Conservation (phyloP, 2,888 invertebrate genomes). For the Epistrophe grossulariae region DNA sequence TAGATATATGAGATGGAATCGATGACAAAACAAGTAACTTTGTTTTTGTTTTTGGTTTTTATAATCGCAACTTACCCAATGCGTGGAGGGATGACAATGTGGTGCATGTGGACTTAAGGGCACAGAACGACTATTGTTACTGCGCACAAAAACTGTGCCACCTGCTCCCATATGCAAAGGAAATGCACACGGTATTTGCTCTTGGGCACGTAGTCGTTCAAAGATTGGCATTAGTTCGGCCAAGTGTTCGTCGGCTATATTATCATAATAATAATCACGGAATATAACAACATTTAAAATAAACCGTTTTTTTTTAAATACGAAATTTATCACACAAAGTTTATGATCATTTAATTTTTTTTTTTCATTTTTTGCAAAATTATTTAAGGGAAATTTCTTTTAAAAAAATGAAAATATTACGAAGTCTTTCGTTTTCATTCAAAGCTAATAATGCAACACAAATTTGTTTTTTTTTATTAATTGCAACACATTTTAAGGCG, state of each 20-base stretch:
- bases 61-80: conserved; percentile 85
- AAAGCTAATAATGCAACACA: conserved; percentile 56
- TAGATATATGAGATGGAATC: conserved; percentile 35
- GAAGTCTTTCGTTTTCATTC: conserved; percentile 1
- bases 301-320: conserved; percentile 48
- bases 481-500: conserved; percentile 29
- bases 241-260: conserved; percentile 95
- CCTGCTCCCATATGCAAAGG: conserved; percentile 92
- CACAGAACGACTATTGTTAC: conserved; percentile 87
- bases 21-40: conserved; percentile 33
- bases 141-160: conserved; percentile 87
- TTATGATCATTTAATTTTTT: conserved; percentile 81
- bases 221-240: conserved; percentile 98
- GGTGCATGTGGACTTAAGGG: conserved; percentile 87
- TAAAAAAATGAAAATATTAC: neutral
- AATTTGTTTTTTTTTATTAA: conserved; percentile 45
- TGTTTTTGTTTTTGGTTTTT: conserved; percentile 19
- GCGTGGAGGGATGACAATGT: conserved; percentile 88
- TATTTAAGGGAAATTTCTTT: conserved; percentile 27
- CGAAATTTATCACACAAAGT: conserved; percentile 73
- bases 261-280: conserved; percentile 47
- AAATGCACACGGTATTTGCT: conserved; percentile 95
- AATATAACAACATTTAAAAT: conserved; percentile 65
- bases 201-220: conserved; percentile 95
- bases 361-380: neutral